phyloP scores from a whole-genome alignment of 2,797 vertebrate species.

The Loris lydekkerianus region DNA sequence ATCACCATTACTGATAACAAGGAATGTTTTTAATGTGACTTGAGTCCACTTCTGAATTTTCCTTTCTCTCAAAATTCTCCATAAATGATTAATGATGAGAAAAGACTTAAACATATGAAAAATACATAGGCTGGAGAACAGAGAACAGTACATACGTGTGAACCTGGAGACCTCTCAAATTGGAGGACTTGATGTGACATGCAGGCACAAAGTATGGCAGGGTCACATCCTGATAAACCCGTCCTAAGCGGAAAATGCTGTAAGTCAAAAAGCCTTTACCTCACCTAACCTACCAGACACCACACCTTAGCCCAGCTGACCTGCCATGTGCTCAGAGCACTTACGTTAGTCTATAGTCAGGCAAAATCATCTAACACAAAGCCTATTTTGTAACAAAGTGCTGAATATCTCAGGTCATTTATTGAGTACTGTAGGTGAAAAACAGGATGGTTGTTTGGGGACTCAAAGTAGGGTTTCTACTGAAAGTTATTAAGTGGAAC shows the following conservation, averaged over 20 bases:
- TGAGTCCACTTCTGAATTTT: neutral
- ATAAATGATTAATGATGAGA: neutral
- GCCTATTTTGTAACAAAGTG: neutral
- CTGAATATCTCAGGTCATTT: neutral
- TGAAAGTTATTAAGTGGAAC: neutral
- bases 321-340: neutral
- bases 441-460: neutral
- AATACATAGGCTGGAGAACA: neutral
- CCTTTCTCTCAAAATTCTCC: neutral
- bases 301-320: neutral
- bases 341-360: neutral
- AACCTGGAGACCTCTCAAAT: neutral
- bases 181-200: neutral
- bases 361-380: neutral
- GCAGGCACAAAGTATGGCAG: neutral
- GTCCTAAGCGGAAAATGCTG: rapidly evolving
- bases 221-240: neutral
- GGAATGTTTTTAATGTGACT: neutral
- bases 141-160: neutral
- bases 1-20: neutral
- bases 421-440: neutral
- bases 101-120: neutral
- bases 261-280: neutral
- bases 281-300: neutral
- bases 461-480: neutral